Percentiles rank a stretch among this genome's conserved stretches.
phyloP scores from a whole-genome alignment of 1,140 invertebrate species.

The Scaptomyza pallida region DNA sequence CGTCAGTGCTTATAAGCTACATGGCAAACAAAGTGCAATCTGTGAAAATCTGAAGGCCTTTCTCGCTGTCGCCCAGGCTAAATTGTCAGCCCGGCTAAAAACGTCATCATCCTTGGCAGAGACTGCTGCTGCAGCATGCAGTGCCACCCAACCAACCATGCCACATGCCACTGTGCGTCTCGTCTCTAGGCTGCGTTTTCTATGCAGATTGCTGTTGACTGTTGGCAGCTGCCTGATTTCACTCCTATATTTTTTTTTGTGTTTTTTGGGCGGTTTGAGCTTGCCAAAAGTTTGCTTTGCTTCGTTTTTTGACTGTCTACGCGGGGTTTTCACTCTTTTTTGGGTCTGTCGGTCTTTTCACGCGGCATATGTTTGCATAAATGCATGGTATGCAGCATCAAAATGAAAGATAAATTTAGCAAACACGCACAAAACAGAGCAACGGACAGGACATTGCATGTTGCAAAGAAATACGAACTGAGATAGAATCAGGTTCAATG shows the following conservation, averaged over 20 bases:
- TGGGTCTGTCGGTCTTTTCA: conserved; percentile 48
- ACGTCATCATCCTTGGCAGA: conserved; percentile 28
- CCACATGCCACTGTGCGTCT: not conserved
- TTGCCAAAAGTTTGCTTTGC: conserved; percentile 14
- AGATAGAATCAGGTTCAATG: conserved; percentile 8
- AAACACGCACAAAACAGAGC: conserved; percentile 49
- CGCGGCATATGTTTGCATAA: conserved; percentile 78
- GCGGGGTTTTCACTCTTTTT: conserved; percentile 20
- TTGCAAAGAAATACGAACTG: not conserved
- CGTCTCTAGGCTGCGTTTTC: not conserved
- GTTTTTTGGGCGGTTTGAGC: conserved; percentile 8
- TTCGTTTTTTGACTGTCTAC: conserved; percentile 31
- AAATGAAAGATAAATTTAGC: conserved; percentile 77
- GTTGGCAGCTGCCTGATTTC: conserved; percentile 66
- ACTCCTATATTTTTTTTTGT: not conserved
- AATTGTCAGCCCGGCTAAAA: conserved; percentile 36
- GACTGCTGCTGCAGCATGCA: not conserved
- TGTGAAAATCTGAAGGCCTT: conserved; percentile 1
- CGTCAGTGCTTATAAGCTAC: conserved; percentile 6
- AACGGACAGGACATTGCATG: conserved; percentile 12
- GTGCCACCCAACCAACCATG: not conserved
- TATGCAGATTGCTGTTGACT: conserved; percentile 66
- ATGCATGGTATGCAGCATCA: conserved; percentile 51
- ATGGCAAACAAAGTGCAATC: not conserved
- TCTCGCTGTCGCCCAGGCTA: not conserved